Evolutionary conservation across 1,140 invertebrate species (phyloP).

Genomic region (Amyelois transitella): DNA sequence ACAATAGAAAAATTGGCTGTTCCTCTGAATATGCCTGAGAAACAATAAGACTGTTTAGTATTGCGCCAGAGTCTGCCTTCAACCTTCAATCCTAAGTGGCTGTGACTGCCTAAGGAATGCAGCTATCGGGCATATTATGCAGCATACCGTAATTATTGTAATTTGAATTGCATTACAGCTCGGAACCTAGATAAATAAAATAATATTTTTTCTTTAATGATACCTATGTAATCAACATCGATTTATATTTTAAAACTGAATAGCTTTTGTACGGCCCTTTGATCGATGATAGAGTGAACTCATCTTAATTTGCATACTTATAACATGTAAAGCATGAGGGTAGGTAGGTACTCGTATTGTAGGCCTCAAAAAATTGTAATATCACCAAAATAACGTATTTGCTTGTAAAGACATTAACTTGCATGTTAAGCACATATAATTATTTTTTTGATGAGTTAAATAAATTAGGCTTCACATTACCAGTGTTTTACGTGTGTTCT

Average conservation of each 20-base stretch:
- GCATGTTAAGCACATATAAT: too few relatives aligned
- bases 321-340: too few relatives aligned
- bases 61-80: background rate
- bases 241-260: background rate
- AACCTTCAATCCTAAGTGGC: constrained; percentile 5
- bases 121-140: constrained; percentile 18
- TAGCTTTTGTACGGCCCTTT: too few relatives aligned
- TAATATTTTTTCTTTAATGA: background rate
- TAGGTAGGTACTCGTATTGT: too few relatives aligned
- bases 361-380: too few relatives aligned
- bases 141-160: constrained; percentile 17
- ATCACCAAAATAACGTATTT: too few relatives aligned
- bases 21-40: background rate
- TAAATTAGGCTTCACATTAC: too few relatives aligned
- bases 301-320: too few relatives aligned
- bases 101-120: constrained; percentile 16
- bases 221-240: background rate
- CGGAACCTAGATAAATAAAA: background rate
- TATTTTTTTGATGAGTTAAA: too few relatives aligned
- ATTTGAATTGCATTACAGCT: background rate
- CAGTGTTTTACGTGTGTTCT: too few relatives aligned
- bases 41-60: background rate
- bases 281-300: too few relatives aligned
- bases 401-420: too few relatives aligned
- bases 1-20: background rate